phyloP scores from a whole-genome alignment of 2,888 invertebrate species.

The Bembecia ichneumoniformis region DNA sequence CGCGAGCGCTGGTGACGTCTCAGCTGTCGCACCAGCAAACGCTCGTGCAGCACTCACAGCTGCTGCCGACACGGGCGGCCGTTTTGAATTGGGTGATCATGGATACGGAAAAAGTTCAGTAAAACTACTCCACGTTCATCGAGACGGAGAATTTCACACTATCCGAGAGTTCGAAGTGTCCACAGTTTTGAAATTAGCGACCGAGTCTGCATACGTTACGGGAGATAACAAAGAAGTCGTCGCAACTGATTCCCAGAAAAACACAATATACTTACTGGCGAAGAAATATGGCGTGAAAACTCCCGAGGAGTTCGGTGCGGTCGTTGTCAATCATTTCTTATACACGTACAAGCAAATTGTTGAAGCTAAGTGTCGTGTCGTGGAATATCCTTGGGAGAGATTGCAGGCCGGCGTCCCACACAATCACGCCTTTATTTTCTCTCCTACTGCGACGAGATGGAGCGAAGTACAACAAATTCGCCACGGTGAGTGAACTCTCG shows the following conservation, averaged over 20 bases:
- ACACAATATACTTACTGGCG: constrained; percentile 84
- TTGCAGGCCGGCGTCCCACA: constrained; percentile 71
- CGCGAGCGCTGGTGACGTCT: constrained; percentile 39
- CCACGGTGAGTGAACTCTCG: constrained; percentile 68
- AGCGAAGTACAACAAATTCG: constrained; percentile 78
- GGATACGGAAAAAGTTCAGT: constrained; percentile 84
- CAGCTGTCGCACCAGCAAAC: constrained; percentile 10
- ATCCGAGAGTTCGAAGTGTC: constrained; percentile 82
- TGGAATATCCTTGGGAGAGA: constrained; percentile 85
- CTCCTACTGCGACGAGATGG: constrained; percentile 77
- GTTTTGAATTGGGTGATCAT: constrained; percentile 75
- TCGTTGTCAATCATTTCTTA: constrained; percentile 82
- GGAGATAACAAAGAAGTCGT: constrained; percentile 87
- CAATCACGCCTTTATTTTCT: constrained; percentile 83
- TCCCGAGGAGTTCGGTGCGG: constrained; percentile 82
- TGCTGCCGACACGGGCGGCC: constrained; percentile 56
- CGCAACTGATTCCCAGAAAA: constrained; percentile 87
- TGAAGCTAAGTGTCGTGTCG: constrained; percentile 78
- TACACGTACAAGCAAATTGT: constrained; percentile 82
- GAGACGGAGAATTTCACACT: constrained; percentile 76
- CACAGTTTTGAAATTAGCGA: constrained; percentile 78
- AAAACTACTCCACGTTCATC: constrained; percentile 79
- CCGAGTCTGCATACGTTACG: constrained; percentile 78
- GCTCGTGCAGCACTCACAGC: constrained; percentile 38
- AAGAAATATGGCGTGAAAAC: constrained; percentile 83